Evolutionary conservation across 2,797 vertebrate genomes (phyloP), one percentile per base, ranked within the genome.

Genomic region (Rhadinocentrus ornatus): DNA sequence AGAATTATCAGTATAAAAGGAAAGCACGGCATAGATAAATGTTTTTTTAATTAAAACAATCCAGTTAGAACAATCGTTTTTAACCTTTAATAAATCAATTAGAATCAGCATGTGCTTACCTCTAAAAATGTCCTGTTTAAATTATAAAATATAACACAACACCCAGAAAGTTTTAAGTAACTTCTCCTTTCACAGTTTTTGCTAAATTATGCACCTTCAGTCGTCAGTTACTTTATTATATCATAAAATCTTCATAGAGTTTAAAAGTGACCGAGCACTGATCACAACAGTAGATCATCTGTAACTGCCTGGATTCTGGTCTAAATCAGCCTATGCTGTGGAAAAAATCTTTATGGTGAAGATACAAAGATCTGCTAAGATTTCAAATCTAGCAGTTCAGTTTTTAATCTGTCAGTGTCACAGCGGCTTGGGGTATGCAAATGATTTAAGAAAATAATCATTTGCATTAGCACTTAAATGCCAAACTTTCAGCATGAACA

Each of bases 401-500:
- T 37, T 24, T 29, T 44, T 16, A 27, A 27, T 12, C 34, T 34
- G 24, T 26, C 27, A 3, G 20, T 50, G 29, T n/a, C 0, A 26
- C 8, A 32, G 6, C 31, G 31, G 8, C 31, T 32, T n/a, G n/a
- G 31, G 31, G 31, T 32, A 32, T 32, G 31, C 8, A 7, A 32
- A 32, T 7, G 8, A 32, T n/a, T n/a, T 32, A 50, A 22, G 6
- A 11, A 10, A n/a, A 32, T 32, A 8, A 32, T 32, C 6, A 32
- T 53, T 53, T 53, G 50, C 22, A 53, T 53, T 26, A 39, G 24
- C 52, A 26, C 63, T 31, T 39, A 16, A 34, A 67, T 60, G 69
- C 39, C 62, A 62, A 66, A 60, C 62, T 31, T 58, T n/a, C 1
- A 5, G 16, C 32, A 16, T 64, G 29, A 20, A 15, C 59, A 37